These are phyloP conservation scores for Heliconius charithonia DNA, from an alignment of 2,888 invertebrate species.

Conservation along the genomic window DNA sequence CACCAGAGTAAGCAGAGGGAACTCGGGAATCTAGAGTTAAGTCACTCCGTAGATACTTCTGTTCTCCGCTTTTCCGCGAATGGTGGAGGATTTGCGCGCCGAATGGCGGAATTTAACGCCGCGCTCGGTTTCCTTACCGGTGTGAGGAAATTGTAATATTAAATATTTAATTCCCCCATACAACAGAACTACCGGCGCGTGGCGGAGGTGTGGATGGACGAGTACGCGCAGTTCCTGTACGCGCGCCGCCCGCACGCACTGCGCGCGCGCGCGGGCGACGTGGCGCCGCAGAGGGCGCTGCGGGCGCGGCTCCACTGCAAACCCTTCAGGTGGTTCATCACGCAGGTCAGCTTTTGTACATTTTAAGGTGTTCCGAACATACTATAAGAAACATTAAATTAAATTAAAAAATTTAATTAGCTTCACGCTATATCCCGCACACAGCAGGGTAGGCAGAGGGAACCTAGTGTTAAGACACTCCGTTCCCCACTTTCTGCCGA, in stretches of 20 bases:
- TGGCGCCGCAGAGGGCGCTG: conserved; percentile 90
- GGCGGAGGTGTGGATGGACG: conserved; percentile 99
- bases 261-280: conserved; percentile 90
- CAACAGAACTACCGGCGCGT: conserved; percentile 96
- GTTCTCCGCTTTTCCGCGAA: background rate
- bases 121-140: background rate
- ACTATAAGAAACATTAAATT: no score
- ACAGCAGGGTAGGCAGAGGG: no score
- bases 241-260: conserved; percentile 90
- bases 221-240: conserved; percentile 95
- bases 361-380: no score
- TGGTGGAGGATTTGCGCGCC: background rate
- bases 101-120: background rate
- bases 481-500: no score
- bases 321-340: conserved; percentile 97
- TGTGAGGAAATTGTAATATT: background rate
- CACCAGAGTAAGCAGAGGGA: background rate
- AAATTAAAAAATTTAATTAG: no score
- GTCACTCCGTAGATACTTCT: background rate
- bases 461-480: no score
- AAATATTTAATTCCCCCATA: background rate
- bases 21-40: background rate
- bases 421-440: no score
- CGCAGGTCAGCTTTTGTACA: conserved; percentile 84
- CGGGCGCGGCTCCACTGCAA: conserved; percentile 91